Conservation (phyloP, 2,888 invertebrate genomes). For the Calliopum simillimum region DNA sequence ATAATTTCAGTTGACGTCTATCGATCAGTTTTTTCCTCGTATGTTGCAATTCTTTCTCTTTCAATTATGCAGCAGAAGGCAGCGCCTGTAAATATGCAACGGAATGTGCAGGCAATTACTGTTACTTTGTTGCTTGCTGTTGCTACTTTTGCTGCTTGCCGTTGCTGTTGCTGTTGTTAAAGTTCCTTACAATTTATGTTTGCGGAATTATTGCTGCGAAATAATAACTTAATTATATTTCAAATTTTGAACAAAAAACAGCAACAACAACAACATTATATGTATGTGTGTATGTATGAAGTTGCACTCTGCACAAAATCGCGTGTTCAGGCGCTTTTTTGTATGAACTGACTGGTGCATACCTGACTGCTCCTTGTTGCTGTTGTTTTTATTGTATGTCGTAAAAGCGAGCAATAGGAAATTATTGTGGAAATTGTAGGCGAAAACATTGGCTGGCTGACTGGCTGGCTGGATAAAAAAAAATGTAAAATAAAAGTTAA, state of each 20-base stretch:
- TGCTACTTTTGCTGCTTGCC: background rate
- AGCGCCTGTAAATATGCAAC: conserved; percentile 17
- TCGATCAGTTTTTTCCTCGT: background rate
- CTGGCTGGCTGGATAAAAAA: background rate
- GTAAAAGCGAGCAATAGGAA: conserved; percentile 22
- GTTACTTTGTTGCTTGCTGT: background rate
- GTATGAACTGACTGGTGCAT: background rate
- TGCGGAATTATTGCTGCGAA: conserved; percentile 45
- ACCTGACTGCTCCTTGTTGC: no score
- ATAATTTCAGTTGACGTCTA: no score
- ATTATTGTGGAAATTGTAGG: conserved; percentile 28
- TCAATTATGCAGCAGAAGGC: background rate
- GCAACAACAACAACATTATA: background rate
- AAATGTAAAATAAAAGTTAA: no score
- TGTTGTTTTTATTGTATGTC: no score
- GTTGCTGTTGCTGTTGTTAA: background rate
- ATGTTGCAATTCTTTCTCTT: background rate
- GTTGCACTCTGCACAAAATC: conserved; percentile 13
- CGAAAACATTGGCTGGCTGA: background rate
- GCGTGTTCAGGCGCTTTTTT: conserved; percentile 16
- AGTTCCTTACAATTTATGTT: conserved; percentile 32
- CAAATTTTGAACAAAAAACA: conserved; percentile 34
- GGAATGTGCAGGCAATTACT: conserved; percentile 16
- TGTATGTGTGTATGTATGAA: no score
- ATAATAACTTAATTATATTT: conserved; percentile 53